phyloP scores from a whole-genome alignment of 2,888 invertebrate genomes.

The Stenotaenia linearis region DNA sequence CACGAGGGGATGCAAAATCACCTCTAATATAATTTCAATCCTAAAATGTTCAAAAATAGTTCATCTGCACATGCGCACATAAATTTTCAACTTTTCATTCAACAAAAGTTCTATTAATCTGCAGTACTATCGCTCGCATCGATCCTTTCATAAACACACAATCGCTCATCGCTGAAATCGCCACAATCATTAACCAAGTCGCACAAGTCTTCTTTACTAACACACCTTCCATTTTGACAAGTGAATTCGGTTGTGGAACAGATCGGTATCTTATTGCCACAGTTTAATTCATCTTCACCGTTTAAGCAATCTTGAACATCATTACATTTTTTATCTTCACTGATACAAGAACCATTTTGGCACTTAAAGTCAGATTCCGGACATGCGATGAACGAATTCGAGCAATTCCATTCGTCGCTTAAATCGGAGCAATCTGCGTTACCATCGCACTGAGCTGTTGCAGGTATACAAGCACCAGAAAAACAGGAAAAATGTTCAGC shows the following conservation, averaged over 20 bases:
- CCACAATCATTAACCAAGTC: slow-evolving; percentile 34
- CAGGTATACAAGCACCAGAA: slow-evolving; percentile 17
- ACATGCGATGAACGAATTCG: not conserved
- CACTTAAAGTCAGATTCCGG: not conserved
- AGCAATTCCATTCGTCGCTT: slow-evolving; percentile 26
- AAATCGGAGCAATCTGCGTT: slow-evolving; percentile 1
- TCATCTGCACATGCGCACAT: slow-evolving; percentile 3
- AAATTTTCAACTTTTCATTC: not conserved
- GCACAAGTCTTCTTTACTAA: slow-evolving; percentile 30
- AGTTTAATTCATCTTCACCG: slow-evolving; percentile 30
- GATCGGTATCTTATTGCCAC: not conserved
- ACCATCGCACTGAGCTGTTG: slow-evolving; percentile 23
- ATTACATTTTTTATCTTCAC: slow-evolving; percentile 12
- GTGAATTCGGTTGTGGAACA: not conserved
- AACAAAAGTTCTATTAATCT: not conserved
- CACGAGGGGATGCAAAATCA: not conserved
- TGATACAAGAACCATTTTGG: slow-evolving; percentile 28
- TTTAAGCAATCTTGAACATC: slow-evolving; percentile 16
- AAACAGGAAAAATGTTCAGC: not conserved
- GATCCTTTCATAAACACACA: slow-evolving; percentile 20
- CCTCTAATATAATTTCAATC: not conserved
- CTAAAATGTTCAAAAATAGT: not conserved
- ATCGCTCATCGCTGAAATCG: slow-evolving; percentile 34
- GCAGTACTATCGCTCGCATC: not conserved
- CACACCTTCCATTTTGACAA: slow-evolving; percentile 31